Conservation (phyloP, 2,797 vertebrate genomes). For the Threskiornis aethiopicus region DNA sequence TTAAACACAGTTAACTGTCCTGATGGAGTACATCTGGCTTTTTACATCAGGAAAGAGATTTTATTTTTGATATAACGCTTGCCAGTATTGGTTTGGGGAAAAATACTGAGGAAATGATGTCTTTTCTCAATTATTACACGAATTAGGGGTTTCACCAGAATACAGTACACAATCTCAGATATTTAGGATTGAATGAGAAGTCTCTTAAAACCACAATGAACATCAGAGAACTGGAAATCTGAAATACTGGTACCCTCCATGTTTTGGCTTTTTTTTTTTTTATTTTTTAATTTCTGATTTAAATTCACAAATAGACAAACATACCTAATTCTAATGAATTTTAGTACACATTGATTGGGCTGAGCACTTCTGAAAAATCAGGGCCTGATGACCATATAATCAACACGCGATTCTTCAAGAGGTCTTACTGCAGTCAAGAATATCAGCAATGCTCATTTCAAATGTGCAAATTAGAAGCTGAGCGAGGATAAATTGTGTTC, state of each 20-base stretch:
- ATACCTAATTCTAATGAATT: not conserved
- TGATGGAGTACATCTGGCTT: not conserved
- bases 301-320: not conserved
- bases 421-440: not conserved
- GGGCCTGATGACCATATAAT: not conserved
- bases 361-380: not conserved
- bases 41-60: not conserved
- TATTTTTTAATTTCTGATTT: not conserved
- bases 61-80: not conserved
- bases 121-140: not conserved
- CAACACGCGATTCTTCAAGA: not conserved
- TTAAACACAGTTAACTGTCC: not conserved
- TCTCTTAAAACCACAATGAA: not conserved
- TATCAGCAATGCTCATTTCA: not conserved
- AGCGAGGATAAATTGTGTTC: not conserved
- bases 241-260: not conserved
- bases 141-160: not conserved
- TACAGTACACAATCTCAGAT: not conserved
- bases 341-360: not conserved
- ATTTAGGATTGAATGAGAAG: not conserved
- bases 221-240: not conserved
- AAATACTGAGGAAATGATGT: not conserved
- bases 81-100: not conserved
- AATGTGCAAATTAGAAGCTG: not conserved
- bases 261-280: not conserved